Evolutionary conservation across 2,888 invertebrate genomes (phyloP).

Genomic region (Spilarctia lutea): DNA sequence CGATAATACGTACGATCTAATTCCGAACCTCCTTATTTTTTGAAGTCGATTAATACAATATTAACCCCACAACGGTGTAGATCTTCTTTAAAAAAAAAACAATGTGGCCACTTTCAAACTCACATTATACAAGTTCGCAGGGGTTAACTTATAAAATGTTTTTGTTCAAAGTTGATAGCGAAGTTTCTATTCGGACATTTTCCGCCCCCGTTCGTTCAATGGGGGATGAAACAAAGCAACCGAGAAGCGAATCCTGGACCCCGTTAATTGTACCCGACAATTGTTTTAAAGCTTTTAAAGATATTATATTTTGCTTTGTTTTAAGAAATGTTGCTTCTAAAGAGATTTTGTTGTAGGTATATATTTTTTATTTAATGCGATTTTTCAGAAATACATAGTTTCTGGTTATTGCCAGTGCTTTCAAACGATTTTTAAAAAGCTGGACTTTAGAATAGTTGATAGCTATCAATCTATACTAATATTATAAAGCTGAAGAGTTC

Average conservation of each 20-base stretch:
- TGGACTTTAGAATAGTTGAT: too few relatives aligned
- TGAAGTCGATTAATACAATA: background rate
- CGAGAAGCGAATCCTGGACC: conserved; percentile 39
- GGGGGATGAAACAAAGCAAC: conserved; percentile 41
- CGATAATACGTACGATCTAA: too few relatives aligned
- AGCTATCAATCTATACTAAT: too few relatives aligned
- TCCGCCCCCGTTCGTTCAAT: conserved; percentile 47
- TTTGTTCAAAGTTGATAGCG: conserved; percentile 38
- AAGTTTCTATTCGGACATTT: conserved; percentile 49
- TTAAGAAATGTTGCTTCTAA: conserved; percentile 26
- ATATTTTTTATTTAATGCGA: background rate
- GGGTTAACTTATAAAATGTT: conserved; percentile 51
- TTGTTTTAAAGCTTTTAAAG: conserved; percentile 55
- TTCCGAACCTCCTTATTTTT: background rate
- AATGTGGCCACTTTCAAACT: conserved; percentile 45
- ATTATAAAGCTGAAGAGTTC: too few relatives aligned
- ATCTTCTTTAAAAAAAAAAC: conserved; percentile 23
- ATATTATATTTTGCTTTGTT: conserved; percentile 52
- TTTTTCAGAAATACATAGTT: background rate
- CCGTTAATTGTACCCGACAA: conserved; percentile 48
- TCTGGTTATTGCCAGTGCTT: too few relatives aligned
- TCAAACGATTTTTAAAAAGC: too few relatives aligned
- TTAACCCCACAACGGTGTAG: background rate
- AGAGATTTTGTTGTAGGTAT: background rate
- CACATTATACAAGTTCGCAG: conserved; percentile 46